Conservation (phyloP, 2,113 vertebrate genomes). For the Mesoclemmys tuberculata region DNA sequence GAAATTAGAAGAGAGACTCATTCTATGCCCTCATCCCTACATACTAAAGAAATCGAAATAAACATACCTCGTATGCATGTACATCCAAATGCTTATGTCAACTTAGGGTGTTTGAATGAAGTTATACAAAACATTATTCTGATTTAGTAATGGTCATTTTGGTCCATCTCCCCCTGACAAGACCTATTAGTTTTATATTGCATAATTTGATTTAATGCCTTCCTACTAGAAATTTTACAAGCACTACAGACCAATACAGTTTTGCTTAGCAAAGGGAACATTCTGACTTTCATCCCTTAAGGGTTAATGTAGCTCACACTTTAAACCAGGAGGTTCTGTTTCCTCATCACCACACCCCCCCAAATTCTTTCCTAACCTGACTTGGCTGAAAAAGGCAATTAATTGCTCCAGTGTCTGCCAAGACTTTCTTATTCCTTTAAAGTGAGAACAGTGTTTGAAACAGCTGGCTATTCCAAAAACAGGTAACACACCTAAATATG, state of each 20-base stretch:
- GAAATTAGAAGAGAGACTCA: neutral
- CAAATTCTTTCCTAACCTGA: slow-evolving; percentile 76
- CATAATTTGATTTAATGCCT: neutral
- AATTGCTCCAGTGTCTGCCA: slow-evolving; percentile 77
- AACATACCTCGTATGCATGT: neutral
- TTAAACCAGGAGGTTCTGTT: slow-evolving; percentile 37
- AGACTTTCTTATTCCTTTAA: slow-evolving; percentile 71
- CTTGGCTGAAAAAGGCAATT: slow-evolving; percentile 80
- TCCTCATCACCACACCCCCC: slow-evolving; percentile 4
- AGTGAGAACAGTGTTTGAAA: slow-evolving; percentile 56
- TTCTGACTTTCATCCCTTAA: slow-evolving; percentile 19
- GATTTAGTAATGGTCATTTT: neutral
- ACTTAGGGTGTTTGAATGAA: neutral
- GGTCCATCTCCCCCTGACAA: neutral
- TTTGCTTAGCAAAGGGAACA: neutral
- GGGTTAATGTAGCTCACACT: slow-evolving; percentile 44
- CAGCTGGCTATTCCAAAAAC: slow-evolving; percentile 68
- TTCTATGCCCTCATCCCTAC: neutral
- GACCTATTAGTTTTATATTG: neutral
- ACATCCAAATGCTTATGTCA: neutral
- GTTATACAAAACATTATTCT: neutral
- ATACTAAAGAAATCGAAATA: neutral
- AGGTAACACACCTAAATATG: slow-evolving; percentile 68
- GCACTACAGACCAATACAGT: neutral
- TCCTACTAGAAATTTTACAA: neutral